These are phyloP conservation scores for Microcebus griseorufus DNA, from an alignment of 2,113 vertebrate genomes.

Conservation along the genomic window DNA sequence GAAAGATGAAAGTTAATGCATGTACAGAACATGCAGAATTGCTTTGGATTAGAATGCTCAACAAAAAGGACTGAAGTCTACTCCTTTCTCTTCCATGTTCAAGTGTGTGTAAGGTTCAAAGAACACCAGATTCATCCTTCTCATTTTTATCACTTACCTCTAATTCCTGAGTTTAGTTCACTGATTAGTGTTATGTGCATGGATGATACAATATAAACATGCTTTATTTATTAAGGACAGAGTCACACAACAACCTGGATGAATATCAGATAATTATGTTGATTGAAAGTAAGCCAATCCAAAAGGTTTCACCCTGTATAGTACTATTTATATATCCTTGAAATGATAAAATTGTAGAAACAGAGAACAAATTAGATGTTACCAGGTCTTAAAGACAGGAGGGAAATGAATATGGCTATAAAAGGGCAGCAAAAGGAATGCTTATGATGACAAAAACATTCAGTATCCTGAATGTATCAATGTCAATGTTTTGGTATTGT, in stretches of 20 bases:
- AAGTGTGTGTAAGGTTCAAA: background rate
- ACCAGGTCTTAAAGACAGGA: background rate
- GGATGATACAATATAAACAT: background rate
- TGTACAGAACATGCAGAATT: no score
- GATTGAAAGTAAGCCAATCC: background rate
- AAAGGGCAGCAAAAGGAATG: background rate
- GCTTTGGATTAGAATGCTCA: background rate
- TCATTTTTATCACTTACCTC: background rate
- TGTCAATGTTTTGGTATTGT: no score
- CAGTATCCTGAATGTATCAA: background rate
- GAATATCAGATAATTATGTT: background rate
- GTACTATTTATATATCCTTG: no score
- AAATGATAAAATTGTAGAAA: background rate
- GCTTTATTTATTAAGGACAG: background rate
- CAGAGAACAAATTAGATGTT: background rate
- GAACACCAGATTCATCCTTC: no score
- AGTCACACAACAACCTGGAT: background rate
- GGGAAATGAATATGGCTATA: background rate
- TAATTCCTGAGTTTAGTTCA: background rate
- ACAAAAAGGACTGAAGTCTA: background rate
- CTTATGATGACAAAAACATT: background rate
- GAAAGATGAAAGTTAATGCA: background rate
- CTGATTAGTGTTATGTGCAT: no score
- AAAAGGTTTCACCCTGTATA: background rate
- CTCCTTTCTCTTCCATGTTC: background rate